Evolutionary conservation across 1,140 invertebrate species (phyloP), one percentile per base, ranked within the genome.

Genomic region (Macrostomum lignano): DNA sequence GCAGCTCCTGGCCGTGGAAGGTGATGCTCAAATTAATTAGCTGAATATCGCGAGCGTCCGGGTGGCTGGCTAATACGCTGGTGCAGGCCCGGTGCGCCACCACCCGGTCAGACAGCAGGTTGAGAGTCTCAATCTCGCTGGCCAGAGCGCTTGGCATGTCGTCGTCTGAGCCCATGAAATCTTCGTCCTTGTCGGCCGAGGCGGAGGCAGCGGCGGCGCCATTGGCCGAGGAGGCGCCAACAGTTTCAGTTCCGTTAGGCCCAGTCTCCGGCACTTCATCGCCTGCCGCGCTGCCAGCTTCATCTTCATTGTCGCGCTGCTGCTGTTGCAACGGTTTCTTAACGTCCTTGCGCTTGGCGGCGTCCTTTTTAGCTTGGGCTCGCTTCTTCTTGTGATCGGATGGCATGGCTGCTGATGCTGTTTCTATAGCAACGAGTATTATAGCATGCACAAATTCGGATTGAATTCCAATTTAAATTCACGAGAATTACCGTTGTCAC

Each of bases 21-120:
- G 81, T 93, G 33, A 98, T 78, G 21, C 84, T 88, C 47, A 96
- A 74, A 50, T 79, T 88, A 33, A 75, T 74, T 46, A 98, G 84
- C 57, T 96, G 94, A 19, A 96, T 66, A 58, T 98, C 88, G 38
- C 88, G 65, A 38, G 79, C 81, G 40, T 78, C 70, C 7, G 78
- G 76, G 61, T 98, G 84, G 2, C 91, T 77, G 2, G 74, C 78
- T 34, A 93, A 56, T 0, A 78, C 75, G 20, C 86, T 88, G 7
- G 88, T 94, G 39, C 79, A 84, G 0, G 84, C 71, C 32, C 88
- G 63, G 2, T 81, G 78, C 50, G 86, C 74, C 0, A 82, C 76
- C 57, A 79, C 84, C 39, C 91, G 62, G 39, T 72, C 67, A 35
- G 10, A 11, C 14, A 22, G 26, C 20, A 33, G 26, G 17, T 33